Evolutionary conservation across 2,113 vertebrate species (phyloP), one percentile per base, ranked within the genome.

Genomic region (Grammomys dolichurus): DNA sequence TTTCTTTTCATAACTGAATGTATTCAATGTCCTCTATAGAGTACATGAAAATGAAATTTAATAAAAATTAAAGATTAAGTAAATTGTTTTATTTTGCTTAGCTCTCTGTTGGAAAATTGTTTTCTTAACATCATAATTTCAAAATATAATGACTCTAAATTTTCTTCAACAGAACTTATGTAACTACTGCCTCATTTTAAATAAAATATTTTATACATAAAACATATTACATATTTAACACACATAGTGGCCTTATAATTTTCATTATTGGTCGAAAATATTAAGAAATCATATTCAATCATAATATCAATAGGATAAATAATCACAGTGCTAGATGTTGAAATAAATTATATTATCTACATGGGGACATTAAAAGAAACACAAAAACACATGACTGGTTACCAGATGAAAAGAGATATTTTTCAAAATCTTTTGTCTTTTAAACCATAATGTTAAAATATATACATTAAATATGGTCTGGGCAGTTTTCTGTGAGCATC

Each of bases 51-150:
- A 87, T 76, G 48, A 81, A 97, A 96, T n/a, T 90, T 67, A 51
- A 48, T 95, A 60, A 90, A 82, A 69, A 86, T 1, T 63, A 85
- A 91, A 80, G 56, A 73, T 80, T 88, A 91, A 75, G 51, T 5
- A 95, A 87, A 93, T 82, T 60, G 51, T 92, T 95, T 92, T 91
- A 78, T 93, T 93, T 96, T 87, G 36, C 28, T 93, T 90, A 85
- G 56, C 77, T 31, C 54, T 84, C 16, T 87, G 46, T 80, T 46
- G 24, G 56, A 94, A 96, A 81, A 75, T 89, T 65, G 20, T 73
- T 82, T 96, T 90, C 11, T 73, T 94, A 89, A 91, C 77, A 17
- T 46, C 60, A 89, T 54, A 78, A 72, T 84, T 56, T 89, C 81
- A 93, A 93, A 91, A 65, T 90, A 73, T 51, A 89, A 24, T 82